phyloP scores from a whole-genome alignment of 1,140 invertebrate genomes.

The Paramacrobiotus metropolitanus region DNA sequence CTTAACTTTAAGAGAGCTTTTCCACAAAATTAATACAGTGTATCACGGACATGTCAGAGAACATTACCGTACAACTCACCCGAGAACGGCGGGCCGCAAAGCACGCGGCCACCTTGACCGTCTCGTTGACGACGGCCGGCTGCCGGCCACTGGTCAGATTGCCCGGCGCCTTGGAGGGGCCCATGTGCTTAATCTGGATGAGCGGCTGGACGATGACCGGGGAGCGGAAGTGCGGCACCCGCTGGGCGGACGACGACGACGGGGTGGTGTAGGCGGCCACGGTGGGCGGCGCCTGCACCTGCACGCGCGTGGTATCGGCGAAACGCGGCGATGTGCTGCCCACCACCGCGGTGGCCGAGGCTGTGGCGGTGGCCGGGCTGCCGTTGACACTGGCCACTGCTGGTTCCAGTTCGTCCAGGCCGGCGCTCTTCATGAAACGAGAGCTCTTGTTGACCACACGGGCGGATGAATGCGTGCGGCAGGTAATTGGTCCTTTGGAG shows the following conservation, averaged over 20 bases:
- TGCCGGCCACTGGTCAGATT: background rate
- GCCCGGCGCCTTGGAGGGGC: background rate
- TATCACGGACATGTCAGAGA: too few species aligned
- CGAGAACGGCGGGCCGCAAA: slow-evolving; percentile 44
- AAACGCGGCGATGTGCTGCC: background rate
- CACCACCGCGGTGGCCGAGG: background rate
- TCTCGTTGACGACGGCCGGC: background rate
- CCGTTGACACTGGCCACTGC: background rate
- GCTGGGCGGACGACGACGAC: background rate
- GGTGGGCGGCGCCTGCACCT: background rate
- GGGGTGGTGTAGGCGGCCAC: background rate
- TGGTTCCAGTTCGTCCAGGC: slow-evolving; percentile 33
- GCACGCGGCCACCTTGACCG: slow-evolving; percentile 37
- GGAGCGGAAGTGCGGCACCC: background rate
- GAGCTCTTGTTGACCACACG: slow-evolving; percentile 63
- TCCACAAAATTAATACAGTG: background rate
- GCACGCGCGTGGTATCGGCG: slow-evolving; percentile 1
- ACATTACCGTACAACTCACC: background rate
- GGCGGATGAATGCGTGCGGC: slow-evolving; percentile 69
- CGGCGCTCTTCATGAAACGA: slow-evolving; percentile 80
- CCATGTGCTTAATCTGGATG: background rate
- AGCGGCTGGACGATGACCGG: background rate
- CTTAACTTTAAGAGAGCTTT: background rate
- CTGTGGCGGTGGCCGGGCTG: background rate
- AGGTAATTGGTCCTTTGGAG: slow-evolving; percentile 39